Evolutionary conservation across 1,140 invertebrate genomes (phyloP).

Genomic region (Pseudobourletiella spinata): DNA sequence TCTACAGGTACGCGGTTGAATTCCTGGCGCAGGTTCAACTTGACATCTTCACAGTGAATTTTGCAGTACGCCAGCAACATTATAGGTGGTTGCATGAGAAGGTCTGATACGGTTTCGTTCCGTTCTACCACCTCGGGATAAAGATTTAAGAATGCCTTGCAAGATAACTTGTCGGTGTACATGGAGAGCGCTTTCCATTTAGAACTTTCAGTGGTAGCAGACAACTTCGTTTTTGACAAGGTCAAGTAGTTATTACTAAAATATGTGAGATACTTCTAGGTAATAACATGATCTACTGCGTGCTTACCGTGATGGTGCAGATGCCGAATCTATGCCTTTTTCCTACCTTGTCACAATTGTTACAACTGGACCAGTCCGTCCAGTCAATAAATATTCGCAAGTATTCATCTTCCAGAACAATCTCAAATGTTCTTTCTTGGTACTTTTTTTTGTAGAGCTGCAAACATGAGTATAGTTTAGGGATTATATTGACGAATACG

Average conservation of each 20-base stretch:
- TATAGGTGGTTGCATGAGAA: neutral
- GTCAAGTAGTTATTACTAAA: too few species aligned
- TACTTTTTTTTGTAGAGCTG: neutral
- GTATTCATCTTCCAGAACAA: neutral
- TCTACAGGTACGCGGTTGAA: neutral
- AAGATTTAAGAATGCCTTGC: neutral
- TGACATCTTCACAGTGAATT: neutral
- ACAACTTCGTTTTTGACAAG: too few species aligned
- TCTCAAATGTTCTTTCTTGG: neutral
- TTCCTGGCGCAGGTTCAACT: neutral
- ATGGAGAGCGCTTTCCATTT: neutral
- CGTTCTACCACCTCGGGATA: neutral
- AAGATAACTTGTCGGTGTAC: neutral
- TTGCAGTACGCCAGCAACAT: neutral
- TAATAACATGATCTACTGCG: too few species aligned
- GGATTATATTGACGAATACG: neutral
- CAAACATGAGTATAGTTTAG: neutral
- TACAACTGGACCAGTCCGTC: neutral
- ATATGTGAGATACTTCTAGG: too few species aligned
- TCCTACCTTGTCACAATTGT: neutral
- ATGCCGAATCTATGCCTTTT: neutral
- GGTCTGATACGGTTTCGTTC: neutral
- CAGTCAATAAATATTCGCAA: neutral
- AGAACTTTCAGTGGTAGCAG: neutral
- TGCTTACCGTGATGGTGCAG: neutral